Percentiles rank a stretch among this genome's conserved stretches.
phyloP scores from a whole-genome alignment of 2,113 vertebrate species.

The Thunnus thynnus region DNA sequence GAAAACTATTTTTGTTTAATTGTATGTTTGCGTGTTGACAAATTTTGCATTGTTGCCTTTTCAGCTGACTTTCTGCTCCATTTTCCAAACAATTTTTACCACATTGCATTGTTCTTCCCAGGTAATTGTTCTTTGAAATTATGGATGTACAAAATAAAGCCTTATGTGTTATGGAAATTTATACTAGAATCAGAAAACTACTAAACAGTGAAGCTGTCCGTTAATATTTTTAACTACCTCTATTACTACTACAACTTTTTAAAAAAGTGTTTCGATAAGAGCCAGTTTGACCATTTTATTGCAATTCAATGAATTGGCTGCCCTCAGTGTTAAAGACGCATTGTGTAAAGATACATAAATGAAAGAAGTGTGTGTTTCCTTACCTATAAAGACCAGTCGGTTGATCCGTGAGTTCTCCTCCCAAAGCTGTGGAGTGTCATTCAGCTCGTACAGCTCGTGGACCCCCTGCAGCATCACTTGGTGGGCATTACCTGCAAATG shows the following conservation, averaged over 20 bases:
- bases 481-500: conserved; percentile 88
- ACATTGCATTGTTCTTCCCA: too few species aligned
- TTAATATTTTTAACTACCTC: too few species aligned
- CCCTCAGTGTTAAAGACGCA: not conserved
- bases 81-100: not conserved
- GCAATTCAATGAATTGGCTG: not conserved
- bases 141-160: too few species aligned
- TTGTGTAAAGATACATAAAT: not conserved
- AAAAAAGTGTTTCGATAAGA: too few species aligned
- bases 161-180: too few species aligned
- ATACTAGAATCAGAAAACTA: not conserved
- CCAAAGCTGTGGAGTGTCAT: conserved; percentile 93
- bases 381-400: conserved; percentile 94
- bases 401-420: conserved; percentile 86
- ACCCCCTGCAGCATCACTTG: conserved; percentile 95
- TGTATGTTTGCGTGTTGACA: not conserved
- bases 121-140: too few species aligned
- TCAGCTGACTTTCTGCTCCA: not conserved
- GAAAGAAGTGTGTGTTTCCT: conserved; percentile 51
- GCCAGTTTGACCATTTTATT: not conserved
- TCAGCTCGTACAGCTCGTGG: conserved; percentile 95
- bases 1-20: too few species aligned
- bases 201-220: not conserved
- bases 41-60: not conserved
- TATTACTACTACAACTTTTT: too few species aligned